Base-by-base conservation (phyloP, 2,797 vertebrate species). In the Columba guinea region DNA sequence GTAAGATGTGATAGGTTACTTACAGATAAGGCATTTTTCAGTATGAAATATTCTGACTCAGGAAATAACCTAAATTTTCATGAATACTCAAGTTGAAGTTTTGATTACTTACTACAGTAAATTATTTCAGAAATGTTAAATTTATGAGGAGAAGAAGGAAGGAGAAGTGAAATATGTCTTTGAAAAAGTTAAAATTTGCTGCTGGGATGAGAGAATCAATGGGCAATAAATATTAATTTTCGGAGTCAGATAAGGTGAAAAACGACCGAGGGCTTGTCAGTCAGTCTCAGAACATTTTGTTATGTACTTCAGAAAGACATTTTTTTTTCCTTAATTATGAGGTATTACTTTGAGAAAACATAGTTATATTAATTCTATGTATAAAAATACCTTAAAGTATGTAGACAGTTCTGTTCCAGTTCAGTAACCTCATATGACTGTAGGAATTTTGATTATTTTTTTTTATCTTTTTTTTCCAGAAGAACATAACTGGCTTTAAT, bases 341-440 rank as follows among this genome's bases (percentile, higher is more conserved):
- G 9, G 10, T 87, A 55, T 23, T 63, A 3, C 39, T 62, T 24
- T 39, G 51, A 79, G 58, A 71, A 71, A 71, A 68, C 16, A 4
- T 37, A 68, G 15, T 90, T 84, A 17, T 18, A 81, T 51, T 86
- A 71, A 60, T 65, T 71, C 39, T n/a, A 2, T 44, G 23, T 44
- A 26, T 64, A 81, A 83, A 90, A 90, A 63, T 86, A 86, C 24
- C 32, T 84, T 44, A 22, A 81, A 67, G 7, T 49, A 46, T 67
- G 44, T 64, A 93, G 73, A 41, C 79, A 81, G 16, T 73, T 92
- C 85, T 59, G 44, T 86, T 92, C 88, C 94, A 86, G 82, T 88
- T 95, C 87, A 90, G 59, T 88, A 88, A 86, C 26, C 34, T 94
- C 32, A 16, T 71, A 26, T 34, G 30, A 78, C 58, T 86, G 0